Percentiles rank a stretch among this genome's conserved stretches.
Conservation (phyloP, 1,140 invertebrate genomes). For the Diachasmimorpha longicaudata region DNA sequence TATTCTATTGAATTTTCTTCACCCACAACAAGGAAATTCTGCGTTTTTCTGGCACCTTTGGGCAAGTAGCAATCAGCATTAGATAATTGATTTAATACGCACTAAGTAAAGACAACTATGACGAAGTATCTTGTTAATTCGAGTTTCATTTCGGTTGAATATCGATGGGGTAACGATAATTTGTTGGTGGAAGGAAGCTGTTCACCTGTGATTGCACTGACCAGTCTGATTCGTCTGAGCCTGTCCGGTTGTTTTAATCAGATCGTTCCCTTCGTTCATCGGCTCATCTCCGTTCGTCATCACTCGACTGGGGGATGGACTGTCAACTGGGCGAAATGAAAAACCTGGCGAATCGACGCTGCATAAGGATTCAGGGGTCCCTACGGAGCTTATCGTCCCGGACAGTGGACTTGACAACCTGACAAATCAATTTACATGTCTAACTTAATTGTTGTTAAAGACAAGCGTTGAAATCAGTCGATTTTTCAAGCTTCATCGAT, state of each 20-base stretch:
- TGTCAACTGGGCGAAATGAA: conserved; percentile 65
- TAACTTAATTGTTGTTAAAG: too few species aligned
- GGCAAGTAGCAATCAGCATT: conserved; percentile 29
- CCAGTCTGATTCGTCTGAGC: conserved; percentile 35
- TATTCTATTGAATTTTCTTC: neutral
- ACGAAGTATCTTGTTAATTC: conserved; percentile 28
- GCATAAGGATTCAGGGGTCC: conserved; percentile 68
- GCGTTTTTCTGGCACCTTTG: conserved; percentile 34
- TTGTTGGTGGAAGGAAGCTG: neutral
- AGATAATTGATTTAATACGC: neutral
- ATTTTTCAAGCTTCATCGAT: too few species aligned
- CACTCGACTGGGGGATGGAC: conserved; percentile 58
- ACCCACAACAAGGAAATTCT: neutral
- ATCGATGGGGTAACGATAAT: neutral
- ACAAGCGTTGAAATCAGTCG: too few species aligned
- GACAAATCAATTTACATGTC: neutral
- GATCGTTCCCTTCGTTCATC: conserved; percentile 54
- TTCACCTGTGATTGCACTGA: conserved; percentile 46
- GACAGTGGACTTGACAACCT: conserved; percentile 65
- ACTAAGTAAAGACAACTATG: conserved; percentile 29
- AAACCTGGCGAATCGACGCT: conserved; percentile 68
- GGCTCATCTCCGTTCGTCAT: conserved; percentile 48
- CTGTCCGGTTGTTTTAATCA: conserved; percentile 41
- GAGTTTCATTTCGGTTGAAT: neutral
- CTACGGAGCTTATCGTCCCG: conserved; percentile 66